Evolutionary conservation across 1,140 invertebrate genomes (phyloP).

Genomic region (Metopolophium dirhodum): DNA sequence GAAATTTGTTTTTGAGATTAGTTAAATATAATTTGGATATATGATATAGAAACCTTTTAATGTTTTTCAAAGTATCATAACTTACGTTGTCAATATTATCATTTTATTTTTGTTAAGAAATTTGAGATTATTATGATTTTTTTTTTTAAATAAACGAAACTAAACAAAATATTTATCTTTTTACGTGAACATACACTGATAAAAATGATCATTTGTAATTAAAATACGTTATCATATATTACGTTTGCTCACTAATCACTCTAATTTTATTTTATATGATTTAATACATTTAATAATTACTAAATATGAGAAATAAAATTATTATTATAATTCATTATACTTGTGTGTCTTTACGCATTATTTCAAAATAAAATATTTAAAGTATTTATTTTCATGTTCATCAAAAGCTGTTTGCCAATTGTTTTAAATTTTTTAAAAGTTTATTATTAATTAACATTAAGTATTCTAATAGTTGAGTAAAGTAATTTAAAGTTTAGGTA

Average conservation of each 20-base stretch:
- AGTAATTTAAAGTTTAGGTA: too few relatives aligned
- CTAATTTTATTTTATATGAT: background rate
- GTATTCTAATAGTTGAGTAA: too few relatives aligned
- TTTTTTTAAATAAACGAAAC: background rate
- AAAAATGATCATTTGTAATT: background rate
- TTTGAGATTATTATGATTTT: background rate
- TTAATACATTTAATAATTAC: background rate
- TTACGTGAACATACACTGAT: background rate
- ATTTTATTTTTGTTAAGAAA: too few relatives aligned
- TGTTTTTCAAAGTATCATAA: background rate
- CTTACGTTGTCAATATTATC: background rate
- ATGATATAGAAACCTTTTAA: background rate
- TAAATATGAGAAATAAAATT: too few relatives aligned
- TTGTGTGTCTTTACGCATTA: background rate
- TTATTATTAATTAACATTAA: background rate
- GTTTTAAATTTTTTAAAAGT: background rate
- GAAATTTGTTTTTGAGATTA: background rate
- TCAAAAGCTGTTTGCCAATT: background rate
- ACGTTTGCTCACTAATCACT: background rate
- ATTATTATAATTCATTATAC: too few relatives aligned
- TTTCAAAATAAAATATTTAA: background rate
- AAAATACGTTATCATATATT: background rate
- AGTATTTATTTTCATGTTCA: background rate
- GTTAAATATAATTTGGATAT: background rate
- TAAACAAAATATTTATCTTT: background rate